Conservation (phyloP, 2,113 vertebrate species). For the Ardeotis arabs region DNA sequence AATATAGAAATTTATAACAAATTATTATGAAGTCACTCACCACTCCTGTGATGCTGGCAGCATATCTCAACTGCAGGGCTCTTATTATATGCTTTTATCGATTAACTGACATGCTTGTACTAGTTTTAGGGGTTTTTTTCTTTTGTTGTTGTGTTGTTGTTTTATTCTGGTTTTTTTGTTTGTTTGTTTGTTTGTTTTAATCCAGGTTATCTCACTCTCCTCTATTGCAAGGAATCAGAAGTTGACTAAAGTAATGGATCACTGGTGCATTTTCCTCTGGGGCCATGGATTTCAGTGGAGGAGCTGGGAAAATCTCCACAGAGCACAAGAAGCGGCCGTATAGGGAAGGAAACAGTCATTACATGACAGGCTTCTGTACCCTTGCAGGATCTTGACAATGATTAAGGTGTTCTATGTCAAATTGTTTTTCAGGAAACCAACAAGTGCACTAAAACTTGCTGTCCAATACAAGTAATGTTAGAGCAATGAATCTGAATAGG, state of each 20-base stretch:
- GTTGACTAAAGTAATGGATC: not conserved
- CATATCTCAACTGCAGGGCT: not conserved
- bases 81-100: not conserved
- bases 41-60: not conserved
- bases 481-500: not conserved
- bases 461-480: not conserved
- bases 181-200: too few species aligned
- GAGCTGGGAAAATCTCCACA: not conserved
- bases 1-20: not conserved
- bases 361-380: not conserved
- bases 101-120: not conserved
- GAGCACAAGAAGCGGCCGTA: not conserved
- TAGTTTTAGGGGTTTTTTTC: too few species aligned
- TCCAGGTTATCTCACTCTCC: accelerated
- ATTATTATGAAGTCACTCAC: not conserved
- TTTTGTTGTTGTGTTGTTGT: too few species aligned
- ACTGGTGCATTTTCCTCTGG: not conserved
- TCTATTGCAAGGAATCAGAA: not conserved
- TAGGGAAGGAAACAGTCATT: not conserved
- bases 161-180: too few species aligned
- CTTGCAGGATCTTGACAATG: not conserved
- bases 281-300: not conserved
- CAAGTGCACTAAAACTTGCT: not conserved
- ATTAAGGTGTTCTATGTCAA: not conserved
- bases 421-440: not conserved